phyloP scores from a whole-genome alignment of 2,113 vertebrate species.

The Phyllopteryx taeniolatus region DNA sequence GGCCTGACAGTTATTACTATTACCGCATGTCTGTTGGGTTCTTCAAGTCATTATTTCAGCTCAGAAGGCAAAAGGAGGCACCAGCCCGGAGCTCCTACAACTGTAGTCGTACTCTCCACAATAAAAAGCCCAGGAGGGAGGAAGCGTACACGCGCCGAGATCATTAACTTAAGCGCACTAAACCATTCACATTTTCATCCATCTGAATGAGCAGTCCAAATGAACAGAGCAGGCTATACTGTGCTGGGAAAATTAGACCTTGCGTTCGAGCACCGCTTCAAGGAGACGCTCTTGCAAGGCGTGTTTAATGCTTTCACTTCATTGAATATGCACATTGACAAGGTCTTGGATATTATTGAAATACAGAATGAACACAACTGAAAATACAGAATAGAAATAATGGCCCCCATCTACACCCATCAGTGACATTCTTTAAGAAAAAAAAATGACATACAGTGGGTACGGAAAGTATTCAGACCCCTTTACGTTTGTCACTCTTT shows the following conservation, averaged over 20 bases:
- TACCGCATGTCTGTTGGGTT: constrained; percentile 50
- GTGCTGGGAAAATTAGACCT: constrained; percentile 39
- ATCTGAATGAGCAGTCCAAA: constrained; percentile 37
- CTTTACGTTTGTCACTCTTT: too few relatives aligned
- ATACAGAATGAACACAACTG: neutral
- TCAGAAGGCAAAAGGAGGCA: constrained; percentile 56
- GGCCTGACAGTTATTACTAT: constrained; percentile 63
- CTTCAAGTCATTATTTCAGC: constrained; percentile 63
- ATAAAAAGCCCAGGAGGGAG: constrained; percentile 53
- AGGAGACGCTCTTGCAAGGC: constrained; percentile 33
- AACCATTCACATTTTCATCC: constrained; percentile 52
- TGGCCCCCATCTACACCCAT: neutral
- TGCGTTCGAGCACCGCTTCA: constrained; percentile 22
- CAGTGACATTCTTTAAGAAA: neutral
- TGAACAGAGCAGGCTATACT: constrained; percentile 29
- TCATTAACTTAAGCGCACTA: constrained; percentile 61
- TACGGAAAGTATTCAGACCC: too few relatives aligned
- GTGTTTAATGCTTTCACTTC: constrained; percentile 30
- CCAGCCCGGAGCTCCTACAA: constrained; percentile 43
- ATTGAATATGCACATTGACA: constrained; percentile 19
- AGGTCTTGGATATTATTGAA: neutral
- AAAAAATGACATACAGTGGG: neutral
- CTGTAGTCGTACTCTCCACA: constrained; percentile 40
- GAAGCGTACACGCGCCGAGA: constrained; percentile 47
- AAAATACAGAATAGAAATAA: neutral